Conservation (phyloP, 2,113 vertebrate species). For the Stegastes partitus region DNA sequence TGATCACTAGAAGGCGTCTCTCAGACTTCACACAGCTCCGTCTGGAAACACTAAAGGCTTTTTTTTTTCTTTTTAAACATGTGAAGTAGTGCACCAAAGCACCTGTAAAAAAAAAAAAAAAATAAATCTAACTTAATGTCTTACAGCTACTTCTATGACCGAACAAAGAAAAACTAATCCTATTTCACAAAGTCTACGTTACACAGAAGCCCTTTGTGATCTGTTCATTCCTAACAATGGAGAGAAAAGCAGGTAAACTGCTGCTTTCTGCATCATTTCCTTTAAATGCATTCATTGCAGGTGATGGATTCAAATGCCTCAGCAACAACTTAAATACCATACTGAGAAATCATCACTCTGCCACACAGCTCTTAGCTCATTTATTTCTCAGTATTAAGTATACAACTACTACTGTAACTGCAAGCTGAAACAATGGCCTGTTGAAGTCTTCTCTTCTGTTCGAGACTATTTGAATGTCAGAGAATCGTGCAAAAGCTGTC, state of each 20-base stretch:
- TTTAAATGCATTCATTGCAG: slow-evolving; percentile 6
- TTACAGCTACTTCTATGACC: background rate
- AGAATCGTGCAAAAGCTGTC: slow-evolving; percentile 19
- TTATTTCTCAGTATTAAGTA: background rate
- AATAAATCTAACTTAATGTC: too few relatives aligned
- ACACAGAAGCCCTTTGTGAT: too few relatives aligned
- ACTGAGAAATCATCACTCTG: background rate
- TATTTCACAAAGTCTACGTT: too few relatives aligned
- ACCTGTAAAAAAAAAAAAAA: too few relatives aligned
- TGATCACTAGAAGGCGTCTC: background rate
- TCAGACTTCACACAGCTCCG: background rate
- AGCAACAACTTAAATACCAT: background rate
- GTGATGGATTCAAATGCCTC: slow-evolving; percentile 4
- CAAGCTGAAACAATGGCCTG: background rate
- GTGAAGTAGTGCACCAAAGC: background rate
- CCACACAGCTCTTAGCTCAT: background rate
- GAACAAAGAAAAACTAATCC: too few relatives aligned
- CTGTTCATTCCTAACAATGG: too few relatives aligned
- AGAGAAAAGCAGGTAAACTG: background rate
- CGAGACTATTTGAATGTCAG: slow-evolving; percentile 19
- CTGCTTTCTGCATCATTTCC: slow-evolving; percentile 14
- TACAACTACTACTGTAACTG: background rate
- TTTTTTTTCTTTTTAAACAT: background rate
- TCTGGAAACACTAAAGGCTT: background rate
- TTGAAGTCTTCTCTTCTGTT: slow-evolving; percentile 1